These are phyloP conservation scores for Alsophila aescularia DNA, from an alignment of 2,888 invertebrate species.

Conservation along the genomic window DNA sequence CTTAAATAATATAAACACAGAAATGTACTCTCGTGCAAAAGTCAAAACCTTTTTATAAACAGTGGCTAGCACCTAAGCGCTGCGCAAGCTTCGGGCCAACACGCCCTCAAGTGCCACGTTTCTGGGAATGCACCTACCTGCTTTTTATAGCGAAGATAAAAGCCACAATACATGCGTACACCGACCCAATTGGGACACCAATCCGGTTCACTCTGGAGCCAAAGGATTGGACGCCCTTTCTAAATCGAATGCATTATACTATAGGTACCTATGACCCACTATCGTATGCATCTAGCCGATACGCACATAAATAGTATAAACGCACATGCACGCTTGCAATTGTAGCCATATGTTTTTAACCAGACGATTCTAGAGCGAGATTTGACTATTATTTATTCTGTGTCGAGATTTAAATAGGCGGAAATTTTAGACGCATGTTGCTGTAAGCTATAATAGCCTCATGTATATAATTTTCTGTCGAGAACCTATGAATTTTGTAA, in stretches of 20 bases:
- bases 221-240: conserved; percentile 56
- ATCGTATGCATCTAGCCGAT: conserved; percentile 49
- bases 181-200: conserved; percentile 66
- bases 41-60: conserved; percentile 43
- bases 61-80: no score
- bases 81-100: conserved; percentile 44
- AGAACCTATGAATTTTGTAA: conserved; percentile 30
- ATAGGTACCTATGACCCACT: conserved; percentile 54
- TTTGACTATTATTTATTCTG: no score
- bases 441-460: conserved; percentile 32
- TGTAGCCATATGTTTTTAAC: conserved; percentile 45
- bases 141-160: conserved; percentile 71
- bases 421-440: conserved; percentile 39
- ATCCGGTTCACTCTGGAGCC: conserved; percentile 51
- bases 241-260: conserved; percentile 60
- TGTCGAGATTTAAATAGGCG: conserved; percentile 39
- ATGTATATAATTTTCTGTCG: conserved; percentile 38
- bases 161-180: conserved; percentile 63
- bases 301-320: conserved; percentile 38
- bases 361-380: conserved; percentile 26
- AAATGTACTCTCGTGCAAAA: conserved; percentile 60
- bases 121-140: conserved; percentile 80
- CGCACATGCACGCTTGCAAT: conserved; percentile 42
- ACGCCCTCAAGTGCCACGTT: conserved; percentile 61
- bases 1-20: conserved; percentile 46